Conservation (phyloP, 1,140 invertebrate species). For the Pseudomyrmex pallidus region DNA sequence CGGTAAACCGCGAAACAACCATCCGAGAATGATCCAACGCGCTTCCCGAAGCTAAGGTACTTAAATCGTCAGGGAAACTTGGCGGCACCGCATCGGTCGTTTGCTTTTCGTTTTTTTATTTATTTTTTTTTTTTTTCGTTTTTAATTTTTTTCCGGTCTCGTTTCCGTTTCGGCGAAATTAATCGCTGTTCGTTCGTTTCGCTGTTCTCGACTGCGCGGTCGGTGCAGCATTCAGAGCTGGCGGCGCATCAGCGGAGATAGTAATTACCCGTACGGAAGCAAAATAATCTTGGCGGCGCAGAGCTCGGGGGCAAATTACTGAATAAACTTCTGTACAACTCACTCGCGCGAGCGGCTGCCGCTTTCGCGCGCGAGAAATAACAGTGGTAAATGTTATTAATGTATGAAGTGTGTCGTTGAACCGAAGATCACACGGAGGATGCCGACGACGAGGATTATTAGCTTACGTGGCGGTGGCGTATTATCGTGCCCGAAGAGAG, state of each 20-base stretch:
- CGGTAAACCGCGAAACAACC: conserved; percentile 16
- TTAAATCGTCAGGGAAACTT: background rate
- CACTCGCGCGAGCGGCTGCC: conserved; percentile 11
- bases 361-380: conserved; percentile 63
- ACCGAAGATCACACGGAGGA: conserved; percentile 66
- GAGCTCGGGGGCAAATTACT: conserved; percentile 35
- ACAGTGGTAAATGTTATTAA: conserved; percentile 70
- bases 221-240: background rate
- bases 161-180: conserved; percentile 40
- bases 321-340: conserved; percentile 59
- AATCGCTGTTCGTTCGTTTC: conserved; percentile 21
- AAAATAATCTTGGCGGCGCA: conserved; percentile 61
- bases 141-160: no score
- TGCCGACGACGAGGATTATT: conserved; percentile 72
- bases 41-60: no score
- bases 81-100: background rate
- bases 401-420: conserved; percentile 59
- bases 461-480: conserved; percentile 57
- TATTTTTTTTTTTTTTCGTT: background rate
- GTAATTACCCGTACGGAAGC: conserved; percentile 42
- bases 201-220: background rate
- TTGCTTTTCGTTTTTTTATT: background rate
- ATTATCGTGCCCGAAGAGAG: conserved; percentile 69
- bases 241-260: conserved; percentile 34
- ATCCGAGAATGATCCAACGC: background rate